A percentile compares a stretch with the other conserved stretches of the same genome.
Conservation (phyloP, 2,797 vertebrate genomes). For the Sebastolobus alascanus region DNA sequence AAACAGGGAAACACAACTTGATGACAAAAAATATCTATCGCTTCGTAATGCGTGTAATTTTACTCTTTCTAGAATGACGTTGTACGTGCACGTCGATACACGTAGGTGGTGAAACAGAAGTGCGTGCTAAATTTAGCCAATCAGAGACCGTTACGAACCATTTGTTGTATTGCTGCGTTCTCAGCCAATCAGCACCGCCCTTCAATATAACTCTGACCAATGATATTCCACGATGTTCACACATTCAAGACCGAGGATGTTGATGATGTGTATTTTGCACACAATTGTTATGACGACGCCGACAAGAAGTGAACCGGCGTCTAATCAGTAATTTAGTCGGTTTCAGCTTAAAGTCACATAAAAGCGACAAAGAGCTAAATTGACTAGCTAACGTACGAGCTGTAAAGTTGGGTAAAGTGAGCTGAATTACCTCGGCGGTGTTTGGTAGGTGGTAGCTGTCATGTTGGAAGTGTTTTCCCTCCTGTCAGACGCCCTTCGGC, state of each 20-base stretch:
- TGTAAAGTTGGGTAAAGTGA: not conserved
- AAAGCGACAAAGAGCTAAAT: not conserved
- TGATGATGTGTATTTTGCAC: slow-evolving; percentile 56
- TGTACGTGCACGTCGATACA: not conserved
- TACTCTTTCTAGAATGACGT: too few species aligned
- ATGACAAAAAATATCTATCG: not conserved
- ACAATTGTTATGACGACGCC: slow-evolving; percentile 3
- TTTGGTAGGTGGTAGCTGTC: not conserved
- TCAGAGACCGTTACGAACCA: slow-evolving; percentile 74
- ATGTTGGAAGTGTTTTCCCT: slow-evolving; percentile 8
- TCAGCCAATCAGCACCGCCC: slow-evolving; percentile 72
- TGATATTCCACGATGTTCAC: slow-evolving; percentile 49
- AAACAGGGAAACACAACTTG: not conserved
- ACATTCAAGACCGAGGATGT: slow-evolving; percentile 49
- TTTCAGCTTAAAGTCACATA: not conserved
- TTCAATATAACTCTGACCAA: slow-evolving; percentile 61
- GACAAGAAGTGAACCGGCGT: not conserved
- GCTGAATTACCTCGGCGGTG: not conserved
- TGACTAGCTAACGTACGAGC: not conserved
- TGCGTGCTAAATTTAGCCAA: slow-evolving; percentile 60
- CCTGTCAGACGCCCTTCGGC: slow-evolving; percentile 10
- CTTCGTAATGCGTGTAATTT: not conserved
- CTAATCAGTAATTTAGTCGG: not conserved
- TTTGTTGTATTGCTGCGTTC: slow-evolving; percentile 56
- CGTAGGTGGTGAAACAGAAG: too few species aligned